Conservation (phyloP, 2,888 invertebrate genomes). For the Luperina testacea region DNA sequence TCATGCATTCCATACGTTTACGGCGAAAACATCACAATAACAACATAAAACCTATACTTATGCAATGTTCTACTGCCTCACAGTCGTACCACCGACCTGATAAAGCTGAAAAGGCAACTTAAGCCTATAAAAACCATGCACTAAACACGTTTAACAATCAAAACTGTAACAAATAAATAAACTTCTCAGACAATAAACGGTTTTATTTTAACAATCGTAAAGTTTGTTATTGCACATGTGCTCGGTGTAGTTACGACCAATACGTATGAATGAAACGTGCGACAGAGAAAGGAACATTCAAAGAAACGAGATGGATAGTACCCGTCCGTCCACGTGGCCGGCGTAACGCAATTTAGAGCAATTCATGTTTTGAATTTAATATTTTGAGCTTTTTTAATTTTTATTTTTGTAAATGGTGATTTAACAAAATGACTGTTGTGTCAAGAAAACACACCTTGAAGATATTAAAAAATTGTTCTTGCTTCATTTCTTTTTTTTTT, state of each 20-base stretch:
- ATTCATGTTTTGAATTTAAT: constrained; percentile 74
- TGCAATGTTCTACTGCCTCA: constrained; percentile 90
- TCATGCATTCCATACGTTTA: constrained; percentile 88
- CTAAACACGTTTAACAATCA: constrained; percentile 87
- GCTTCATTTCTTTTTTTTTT: not conserved
- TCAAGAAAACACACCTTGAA: not conserved
- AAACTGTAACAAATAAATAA: constrained; percentile 88
- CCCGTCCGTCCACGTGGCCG: constrained; percentile 87
- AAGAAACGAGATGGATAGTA: constrained; percentile 78
- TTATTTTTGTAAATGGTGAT: not conserved
- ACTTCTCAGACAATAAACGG: constrained; percentile 86
- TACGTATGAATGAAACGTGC: constrained; percentile 86
- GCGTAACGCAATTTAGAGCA: constrained; percentile 82
- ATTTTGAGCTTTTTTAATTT: constrained; percentile 6
- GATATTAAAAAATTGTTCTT: not conserved
- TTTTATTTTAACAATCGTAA: constrained; percentile 87
- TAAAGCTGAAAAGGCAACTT: constrained; percentile 91
- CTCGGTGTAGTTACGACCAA: constrained; percentile 85
- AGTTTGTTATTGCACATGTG: constrained; percentile 88
- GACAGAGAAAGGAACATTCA: constrained; percentile 77
- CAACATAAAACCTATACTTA: constrained; percentile 90
- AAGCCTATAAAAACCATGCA: constrained; percentile 90
- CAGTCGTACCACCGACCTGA: constrained; percentile 89
- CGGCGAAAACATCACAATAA: constrained; percentile 89
- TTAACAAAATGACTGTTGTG: too few species aligned